Evolutionary conservation across 1,140 invertebrate genomes (phyloP).

Genomic region (Brachystomella parvula): DNA sequence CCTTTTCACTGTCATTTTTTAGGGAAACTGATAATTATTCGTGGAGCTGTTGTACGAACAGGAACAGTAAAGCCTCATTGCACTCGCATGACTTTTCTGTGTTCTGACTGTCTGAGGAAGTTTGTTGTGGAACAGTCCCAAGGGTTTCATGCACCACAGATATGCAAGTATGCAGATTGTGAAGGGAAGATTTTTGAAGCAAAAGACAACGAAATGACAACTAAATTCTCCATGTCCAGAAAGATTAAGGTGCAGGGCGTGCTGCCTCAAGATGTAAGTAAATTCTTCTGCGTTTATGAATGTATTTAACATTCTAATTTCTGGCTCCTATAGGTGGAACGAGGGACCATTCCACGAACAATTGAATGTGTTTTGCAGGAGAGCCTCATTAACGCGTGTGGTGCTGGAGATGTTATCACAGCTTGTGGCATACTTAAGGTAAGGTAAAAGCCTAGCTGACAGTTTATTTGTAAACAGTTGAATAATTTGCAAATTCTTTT

Average conservation of each 20-base stretch:
- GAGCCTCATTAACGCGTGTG: conserved; percentile 76
- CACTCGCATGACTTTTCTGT: conserved; percentile 68
- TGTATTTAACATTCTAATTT: conserved; percentile 10
- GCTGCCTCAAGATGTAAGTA: conserved; percentile 48
- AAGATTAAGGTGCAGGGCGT: conserved; percentile 72
- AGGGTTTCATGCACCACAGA: conserved; percentile 51
- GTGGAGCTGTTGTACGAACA: conserved; percentile 77
- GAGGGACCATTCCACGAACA: conserved; percentile 70
- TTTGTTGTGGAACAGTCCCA: conserved; percentile 56
- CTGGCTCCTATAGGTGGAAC: conserved; percentile 49
- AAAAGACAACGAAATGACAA: conserved; percentile 49
- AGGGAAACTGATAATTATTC: conserved; percentile 74
- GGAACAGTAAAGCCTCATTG: conserved; percentile 65
- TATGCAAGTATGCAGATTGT: conserved; percentile 51
- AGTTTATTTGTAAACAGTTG: neutral
- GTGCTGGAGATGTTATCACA: conserved; percentile 79
- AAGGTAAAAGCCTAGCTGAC: conserved; percentile 37
- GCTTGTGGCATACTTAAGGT: conserved; percentile 79
- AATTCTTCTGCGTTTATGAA: neutral
- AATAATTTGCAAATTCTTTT: neutral
- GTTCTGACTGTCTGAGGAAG: conserved; percentile 57
- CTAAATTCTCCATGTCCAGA: conserved; percentile 67
- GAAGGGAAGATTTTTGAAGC: conserved; percentile 57
- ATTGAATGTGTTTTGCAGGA: conserved; percentile 78
- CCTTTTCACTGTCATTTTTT: neutral